Conservation (phyloP, 2,113 vertebrate species). For the Oreotrochilus melanogaster region DNA sequence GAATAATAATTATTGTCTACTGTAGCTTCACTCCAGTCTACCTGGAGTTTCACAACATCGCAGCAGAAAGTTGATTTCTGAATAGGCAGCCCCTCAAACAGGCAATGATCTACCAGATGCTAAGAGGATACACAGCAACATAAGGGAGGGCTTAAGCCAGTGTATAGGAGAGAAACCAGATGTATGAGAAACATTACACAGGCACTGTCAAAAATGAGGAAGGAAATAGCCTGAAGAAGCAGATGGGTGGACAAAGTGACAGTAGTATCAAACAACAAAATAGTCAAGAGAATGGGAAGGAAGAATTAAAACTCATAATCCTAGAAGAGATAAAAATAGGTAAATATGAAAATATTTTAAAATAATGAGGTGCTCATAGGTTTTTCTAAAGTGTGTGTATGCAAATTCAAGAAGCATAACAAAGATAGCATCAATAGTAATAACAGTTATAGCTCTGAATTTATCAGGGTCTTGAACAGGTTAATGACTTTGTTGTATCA, state of each 20-base stretch:
- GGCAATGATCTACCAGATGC: constrained; percentile 54
- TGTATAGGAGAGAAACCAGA: constrained; percentile 50
- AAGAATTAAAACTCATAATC: not conserved
- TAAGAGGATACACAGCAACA: constrained; percentile 66
- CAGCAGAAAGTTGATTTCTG: constrained; percentile 31
- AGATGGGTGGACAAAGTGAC: constrained; percentile 57
- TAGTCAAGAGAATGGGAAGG: not conserved
- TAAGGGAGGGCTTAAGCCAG: constrained; percentile 42
- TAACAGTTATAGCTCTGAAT: not conserved
- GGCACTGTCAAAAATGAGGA: constrained; percentile 18
- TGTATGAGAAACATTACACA: constrained; percentile 48
- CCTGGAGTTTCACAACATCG: constrained; percentile 2
- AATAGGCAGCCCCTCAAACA: constrained; percentile 26
- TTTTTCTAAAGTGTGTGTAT: not conserved
- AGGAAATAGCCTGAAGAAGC: constrained; percentile 47
- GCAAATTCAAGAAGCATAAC: not conserved
- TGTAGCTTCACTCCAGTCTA: constrained; percentile 1
- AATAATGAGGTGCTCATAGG: not conserved
- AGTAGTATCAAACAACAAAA: constrained; percentile 51
- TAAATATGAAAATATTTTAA: not conserved
- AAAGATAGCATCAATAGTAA: not conserved
- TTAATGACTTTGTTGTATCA: not conserved
- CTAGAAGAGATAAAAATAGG: not conserved
- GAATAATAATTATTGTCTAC: constrained; percentile 47
- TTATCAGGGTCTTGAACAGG: not conserved